These are phyloP conservation scores for Crenichthys baileyi DNA, from an alignment of 2,797 vertebrate species.

Conservation along the genomic window DNA sequence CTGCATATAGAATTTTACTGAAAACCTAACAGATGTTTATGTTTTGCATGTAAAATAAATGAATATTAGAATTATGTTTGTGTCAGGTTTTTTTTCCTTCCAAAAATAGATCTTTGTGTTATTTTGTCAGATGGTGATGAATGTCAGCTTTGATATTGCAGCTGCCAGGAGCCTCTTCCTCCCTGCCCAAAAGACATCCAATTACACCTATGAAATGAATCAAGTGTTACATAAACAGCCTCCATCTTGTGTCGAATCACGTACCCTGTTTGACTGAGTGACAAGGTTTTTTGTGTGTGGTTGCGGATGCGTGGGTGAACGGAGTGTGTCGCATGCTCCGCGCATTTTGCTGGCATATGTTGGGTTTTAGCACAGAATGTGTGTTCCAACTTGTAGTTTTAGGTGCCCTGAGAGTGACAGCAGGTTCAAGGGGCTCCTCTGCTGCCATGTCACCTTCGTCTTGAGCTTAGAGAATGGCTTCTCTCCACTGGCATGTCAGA, in stretches of 20 bases:
- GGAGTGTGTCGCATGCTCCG: conserved; percentile 14
- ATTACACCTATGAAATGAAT: conserved; percentile 69
- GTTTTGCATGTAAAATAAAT: conserved; percentile 62
- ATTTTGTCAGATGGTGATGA: conserved; percentile 54
- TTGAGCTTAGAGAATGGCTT: conserved; percentile 32
- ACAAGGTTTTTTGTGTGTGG: conserved; percentile 50
- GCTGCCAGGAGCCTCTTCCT: conserved; percentile 29
- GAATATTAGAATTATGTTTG: conserved; percentile 5
- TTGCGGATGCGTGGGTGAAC: conserved; percentile 24
- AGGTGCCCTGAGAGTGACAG: conserved; percentile 18
- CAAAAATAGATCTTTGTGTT: conserved; percentile 22
- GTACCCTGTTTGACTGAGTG: conserved; percentile 48
- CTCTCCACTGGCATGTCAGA: conserved; percentile 46
- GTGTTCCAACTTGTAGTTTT: conserved; percentile 1
- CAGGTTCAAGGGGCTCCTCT: conserved; percentile 34
- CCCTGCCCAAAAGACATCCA: conserved; percentile 49
- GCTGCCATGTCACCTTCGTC: conserved; percentile 48
- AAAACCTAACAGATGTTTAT: conserved; percentile 30
- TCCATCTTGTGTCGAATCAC: conserved; percentile 58
- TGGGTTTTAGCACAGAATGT: conserved; percentile 16
- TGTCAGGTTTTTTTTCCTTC: background rate
- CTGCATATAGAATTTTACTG: conserved; percentile 24
- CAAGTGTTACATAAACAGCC: conserved; percentile 54
- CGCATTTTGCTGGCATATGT: conserved; percentile 14
- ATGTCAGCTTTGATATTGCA: conserved; percentile 49